Evolutionary conservation across 1,140 invertebrate genomes (phyloP).

Genomic region (Drosophila virilis): DNA sequence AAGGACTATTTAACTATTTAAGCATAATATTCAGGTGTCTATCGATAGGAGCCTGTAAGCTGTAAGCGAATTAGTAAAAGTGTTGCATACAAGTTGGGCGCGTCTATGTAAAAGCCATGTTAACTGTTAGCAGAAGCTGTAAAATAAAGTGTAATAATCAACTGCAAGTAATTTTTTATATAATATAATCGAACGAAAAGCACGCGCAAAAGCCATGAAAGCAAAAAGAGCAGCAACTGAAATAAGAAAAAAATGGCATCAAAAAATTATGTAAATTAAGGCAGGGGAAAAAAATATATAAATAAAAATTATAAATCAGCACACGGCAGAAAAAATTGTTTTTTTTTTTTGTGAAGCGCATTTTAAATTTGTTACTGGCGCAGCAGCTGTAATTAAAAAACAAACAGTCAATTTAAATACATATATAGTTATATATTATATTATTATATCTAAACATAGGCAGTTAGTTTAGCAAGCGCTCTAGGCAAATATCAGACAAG

Average conservation of each 20-base stretch:
- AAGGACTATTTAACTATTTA: conserved; percentile 9
- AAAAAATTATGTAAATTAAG: not conserved
- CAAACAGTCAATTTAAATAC: conserved; percentile 52
- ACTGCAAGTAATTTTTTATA: not conserved
- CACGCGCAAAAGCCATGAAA: conserved; percentile 49
- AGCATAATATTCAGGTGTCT: conserved; percentile 17
- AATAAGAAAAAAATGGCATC: conserved; percentile 27
- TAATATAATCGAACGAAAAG: conserved; percentile 11
- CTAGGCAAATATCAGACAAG: conserved; percentile 24
- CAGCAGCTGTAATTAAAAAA: conserved; percentile 74
- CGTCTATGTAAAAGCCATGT: conserved; percentile 41
- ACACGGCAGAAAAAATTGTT: conserved; percentile 50
- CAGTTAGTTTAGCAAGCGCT: conserved; percentile 48
- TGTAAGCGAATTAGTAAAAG: conserved; percentile 17
- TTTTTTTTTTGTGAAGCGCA: conserved; percentile 56
- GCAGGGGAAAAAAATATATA: conserved; percentile 3
- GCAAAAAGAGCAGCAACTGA: conserved; percentile 40
- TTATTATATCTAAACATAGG: conserved; percentile 24
- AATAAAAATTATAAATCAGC: conserved; percentile 42
- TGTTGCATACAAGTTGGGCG: conserved; percentile 27
- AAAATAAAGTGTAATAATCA: conserved; percentile 29
- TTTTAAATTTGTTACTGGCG: conserved; percentile 70
- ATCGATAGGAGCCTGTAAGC: conserved; percentile 5
- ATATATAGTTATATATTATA: conserved; percentile 14
- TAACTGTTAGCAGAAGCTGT: conserved; percentile 45